These are phyloP conservation scores for Sebastes steindachneri DNA, from an alignment of 2,797 vertebrate species.

Conservation along the genomic window DNA sequence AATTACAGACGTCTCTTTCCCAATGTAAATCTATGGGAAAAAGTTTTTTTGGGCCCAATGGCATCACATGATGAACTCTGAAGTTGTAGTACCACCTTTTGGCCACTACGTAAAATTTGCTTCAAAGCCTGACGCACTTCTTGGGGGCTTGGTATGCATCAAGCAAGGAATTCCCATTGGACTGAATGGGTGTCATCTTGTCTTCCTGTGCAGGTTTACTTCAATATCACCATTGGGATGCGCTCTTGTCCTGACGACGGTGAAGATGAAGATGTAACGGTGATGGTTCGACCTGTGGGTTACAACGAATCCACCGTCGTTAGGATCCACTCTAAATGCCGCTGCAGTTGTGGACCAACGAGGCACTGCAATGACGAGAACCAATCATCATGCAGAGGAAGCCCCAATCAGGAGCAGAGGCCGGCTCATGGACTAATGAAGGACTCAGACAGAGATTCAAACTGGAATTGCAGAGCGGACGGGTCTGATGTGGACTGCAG, in stretches of 20 bases:
- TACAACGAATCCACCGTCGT: slow-evolving; percentile 93
- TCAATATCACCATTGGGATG: slow-evolving; percentile 91
- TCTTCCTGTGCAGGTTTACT: slow-evolving; percentile 87
- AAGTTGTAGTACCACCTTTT: no score
- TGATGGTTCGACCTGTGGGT: slow-evolving; percentile 89
- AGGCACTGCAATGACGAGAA: slow-evolving; percentile 63
- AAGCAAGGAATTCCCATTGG: no score
- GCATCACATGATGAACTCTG: accelerated
- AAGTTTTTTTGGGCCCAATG: accelerated
- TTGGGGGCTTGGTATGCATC: no score
- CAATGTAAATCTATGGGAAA: no score
- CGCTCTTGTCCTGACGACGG: slow-evolving; percentile 80
- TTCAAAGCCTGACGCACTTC: no score
- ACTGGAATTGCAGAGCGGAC: slow-evolving; percentile 58
- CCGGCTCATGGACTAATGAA: background rate
- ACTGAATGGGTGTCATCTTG: no score
- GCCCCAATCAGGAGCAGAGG: slow-evolving; percentile 16
- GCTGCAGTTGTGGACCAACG: slow-evolving; percentile 80
- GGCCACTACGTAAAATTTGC: no score
- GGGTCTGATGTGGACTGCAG: slow-evolving; percentile 86
- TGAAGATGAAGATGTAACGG: slow-evolving; percentile 81
- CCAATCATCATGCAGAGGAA: slow-evolving; percentile 41
- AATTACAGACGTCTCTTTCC: no score
- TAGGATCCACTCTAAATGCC: slow-evolving; percentile 85
- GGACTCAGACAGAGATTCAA: slow-evolving; percentile 41